Base-by-base conservation (phyloP, 2,888 invertebrate species). In the Trissolcus brochymenae region DNA sequence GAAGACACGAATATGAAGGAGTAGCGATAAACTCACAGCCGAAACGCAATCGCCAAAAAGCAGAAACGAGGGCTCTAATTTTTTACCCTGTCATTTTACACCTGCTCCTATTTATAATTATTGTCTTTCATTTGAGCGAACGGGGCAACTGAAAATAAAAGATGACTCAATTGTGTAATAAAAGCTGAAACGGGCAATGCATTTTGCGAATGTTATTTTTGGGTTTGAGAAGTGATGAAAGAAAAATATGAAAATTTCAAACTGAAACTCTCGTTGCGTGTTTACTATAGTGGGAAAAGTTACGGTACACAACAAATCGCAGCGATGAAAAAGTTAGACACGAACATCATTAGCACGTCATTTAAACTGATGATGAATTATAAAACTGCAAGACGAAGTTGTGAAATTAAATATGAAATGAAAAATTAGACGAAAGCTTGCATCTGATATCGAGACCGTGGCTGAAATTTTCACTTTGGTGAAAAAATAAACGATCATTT, bases 21-120 rank as follows among this genome's bases (percentile, higher is more conserved):
- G 19, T 54, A 35, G 64, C 61, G 56, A 67, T 64, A 41, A 71
- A 67, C 72, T 77, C 79, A 72, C 70, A 79, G 72, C 19, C 71
- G 68, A 75, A 54, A 50, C 70, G 62, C 62, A 35, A 55, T 55
- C 72, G 25, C 51, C 50, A 7, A 50, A 50, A 6, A 17, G 9
- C 14, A 50, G 14, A 17, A 50, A 50, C 13, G 14, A 14, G 14
- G n/a, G 43, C 13, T 14, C 13, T 14, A 46, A 46, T 46, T 6
- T 29, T 7, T 29, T 29, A 7, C 29, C 29, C 29, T 29, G 4
- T 29, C 29, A 29, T 29, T 29, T 29, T 43, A 43, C 43, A 43
- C 43, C 53, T 16, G 13, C 16, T 50, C 50, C 14, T 50, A 50
- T 50, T 46, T n/a, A 14, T 14, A 46, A 46, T 46, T 46, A 46